Evolutionary conservation across 2,797 vertebrate genomes (phyloP).

Genomic region (Rhinichthys osculus): DNA sequence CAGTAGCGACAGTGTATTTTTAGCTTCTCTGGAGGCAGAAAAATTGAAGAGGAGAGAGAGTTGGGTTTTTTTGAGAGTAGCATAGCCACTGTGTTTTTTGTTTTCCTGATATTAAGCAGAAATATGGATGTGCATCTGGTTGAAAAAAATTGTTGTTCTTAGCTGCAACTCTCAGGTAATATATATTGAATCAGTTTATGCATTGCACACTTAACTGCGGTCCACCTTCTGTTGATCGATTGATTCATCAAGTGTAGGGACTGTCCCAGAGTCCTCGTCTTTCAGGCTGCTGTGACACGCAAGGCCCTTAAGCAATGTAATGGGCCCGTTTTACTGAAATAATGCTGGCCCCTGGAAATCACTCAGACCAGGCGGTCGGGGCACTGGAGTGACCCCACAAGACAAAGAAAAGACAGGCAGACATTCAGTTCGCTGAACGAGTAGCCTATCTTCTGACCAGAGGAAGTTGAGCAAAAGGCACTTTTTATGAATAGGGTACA

Average conservation of each 20-base stretch:
- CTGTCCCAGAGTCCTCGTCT: neutral
- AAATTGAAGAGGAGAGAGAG: conserved; percentile 50
- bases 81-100: neutral
- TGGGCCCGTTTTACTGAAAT: neutral
- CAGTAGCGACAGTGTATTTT: conserved; percentile 61
- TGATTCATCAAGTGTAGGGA: conserved; percentile 21
- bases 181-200: conserved; percentile 11
- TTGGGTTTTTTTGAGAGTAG: conserved; percentile 10
- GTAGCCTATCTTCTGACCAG: neutral
- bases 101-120: neutral
- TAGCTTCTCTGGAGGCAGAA: conserved; percentile 59
- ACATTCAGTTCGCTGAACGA: neutral
- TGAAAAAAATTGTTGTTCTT: neutral
- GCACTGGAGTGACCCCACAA: neutral
- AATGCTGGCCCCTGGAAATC: conserved; percentile 23
- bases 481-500: neutral
- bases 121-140: too few species aligned
- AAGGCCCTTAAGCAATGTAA: neutral
- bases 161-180: neutral
- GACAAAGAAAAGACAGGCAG: neutral
- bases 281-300: neutral
- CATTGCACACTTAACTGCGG: neutral
- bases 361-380: neutral
- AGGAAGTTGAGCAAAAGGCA: neutral
- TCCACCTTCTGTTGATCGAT: neutral